These are phyloP conservation scores for Alosa sapidissima DNA, from an alignment of 2,797 vertebrate species.

Conservation along the genomic window DNA sequence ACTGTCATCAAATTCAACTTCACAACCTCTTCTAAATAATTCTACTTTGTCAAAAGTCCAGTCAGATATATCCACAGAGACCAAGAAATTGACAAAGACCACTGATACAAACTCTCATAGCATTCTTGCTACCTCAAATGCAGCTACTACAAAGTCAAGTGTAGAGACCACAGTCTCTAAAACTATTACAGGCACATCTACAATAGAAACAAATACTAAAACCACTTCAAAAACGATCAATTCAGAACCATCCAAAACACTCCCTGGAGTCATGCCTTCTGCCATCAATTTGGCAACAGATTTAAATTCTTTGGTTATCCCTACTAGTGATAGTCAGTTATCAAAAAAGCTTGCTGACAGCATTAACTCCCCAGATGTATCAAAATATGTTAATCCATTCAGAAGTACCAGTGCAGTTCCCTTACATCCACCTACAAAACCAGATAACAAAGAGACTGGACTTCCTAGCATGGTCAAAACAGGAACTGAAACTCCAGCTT, in stretches of 20 bases:
- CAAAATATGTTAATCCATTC: background rate
- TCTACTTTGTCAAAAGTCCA: background rate
- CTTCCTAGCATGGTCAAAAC: background rate
- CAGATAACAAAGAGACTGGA: background rate
- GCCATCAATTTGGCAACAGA: background rate
- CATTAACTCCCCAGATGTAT: background rate
- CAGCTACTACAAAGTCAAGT: background rate
- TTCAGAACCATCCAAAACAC: background rate
- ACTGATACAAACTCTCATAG: background rate
- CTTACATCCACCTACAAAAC: background rate
- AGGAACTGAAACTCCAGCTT: background rate
- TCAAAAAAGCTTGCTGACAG: background rate
- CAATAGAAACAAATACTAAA: background rate
- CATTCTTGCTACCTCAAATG: background rate
- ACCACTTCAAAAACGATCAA: background rate
- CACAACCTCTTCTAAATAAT: background rate
- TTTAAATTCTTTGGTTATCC: background rate
- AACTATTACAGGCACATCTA: background rate
- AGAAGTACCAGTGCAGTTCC: background rate
- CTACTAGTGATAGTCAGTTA: background rate
- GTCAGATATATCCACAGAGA: background rate
- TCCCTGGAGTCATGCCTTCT: background rate
- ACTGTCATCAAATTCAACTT: background rate
- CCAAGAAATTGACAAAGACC: background rate
- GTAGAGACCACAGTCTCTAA: background rate